Conservation (phyloP, 1,140 invertebrate species). For the Condylostylus longicornis region DNA sequence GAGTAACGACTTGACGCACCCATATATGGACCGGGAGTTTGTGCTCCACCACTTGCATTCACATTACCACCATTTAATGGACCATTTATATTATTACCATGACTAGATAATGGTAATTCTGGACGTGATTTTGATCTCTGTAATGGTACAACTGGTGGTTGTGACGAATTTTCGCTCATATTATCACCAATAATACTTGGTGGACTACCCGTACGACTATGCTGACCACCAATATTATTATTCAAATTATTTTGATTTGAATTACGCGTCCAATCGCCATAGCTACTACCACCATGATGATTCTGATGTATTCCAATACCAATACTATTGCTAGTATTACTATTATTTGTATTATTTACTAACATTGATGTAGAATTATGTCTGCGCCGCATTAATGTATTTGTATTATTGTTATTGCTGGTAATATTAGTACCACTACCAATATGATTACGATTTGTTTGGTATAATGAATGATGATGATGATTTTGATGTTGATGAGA, state of each 20-base stretch:
- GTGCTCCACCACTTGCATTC: constrained; percentile 12
- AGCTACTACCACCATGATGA: too few species aligned
- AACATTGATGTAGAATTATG: not conserved
- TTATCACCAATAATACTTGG: constrained; percentile 22
- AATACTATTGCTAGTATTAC: too few species aligned
- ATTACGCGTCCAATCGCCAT: too few species aligned
- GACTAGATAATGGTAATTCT: constrained; percentile 16
- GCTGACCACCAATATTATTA: constrained; percentile 20
- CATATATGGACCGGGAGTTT: too few species aligned
- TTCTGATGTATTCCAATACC: too few species aligned
- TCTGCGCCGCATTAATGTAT: too few species aligned
- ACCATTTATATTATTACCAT: constrained; percentile 3
- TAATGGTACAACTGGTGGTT: constrained; percentile 27
- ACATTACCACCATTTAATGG: constrained; percentile 4
- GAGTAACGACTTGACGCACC: constrained; percentile 50
- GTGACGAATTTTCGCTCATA: constrained; percentile 31
- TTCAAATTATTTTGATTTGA: too few species aligned
- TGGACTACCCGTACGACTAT: constrained; percentile 21
- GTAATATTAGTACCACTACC: too few species aligned
- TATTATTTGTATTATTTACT: constrained; percentile 2
- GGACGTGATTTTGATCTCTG: constrained; percentile 29
- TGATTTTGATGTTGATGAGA: too few species aligned
- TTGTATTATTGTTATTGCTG: too few species aligned
- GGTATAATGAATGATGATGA: too few species aligned
- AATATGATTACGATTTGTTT: too few species aligned